phyloP scores from a whole-genome alignment of 2,113 vertebrate species.

The Gymnogyps californianus region DNA sequence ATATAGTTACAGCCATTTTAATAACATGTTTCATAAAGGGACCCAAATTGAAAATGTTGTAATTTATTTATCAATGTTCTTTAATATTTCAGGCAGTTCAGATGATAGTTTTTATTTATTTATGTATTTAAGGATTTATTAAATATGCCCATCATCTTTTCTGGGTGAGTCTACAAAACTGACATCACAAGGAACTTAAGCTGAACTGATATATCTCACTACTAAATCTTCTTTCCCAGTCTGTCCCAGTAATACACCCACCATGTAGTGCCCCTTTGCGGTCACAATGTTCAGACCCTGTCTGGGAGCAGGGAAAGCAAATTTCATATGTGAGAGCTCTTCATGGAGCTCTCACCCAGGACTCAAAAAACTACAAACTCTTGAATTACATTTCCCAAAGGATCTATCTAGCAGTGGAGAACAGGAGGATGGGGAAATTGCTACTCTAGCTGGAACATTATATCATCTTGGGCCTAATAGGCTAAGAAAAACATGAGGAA shows the following conservation, averaged over 20 bases:
- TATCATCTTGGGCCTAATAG: background rate
- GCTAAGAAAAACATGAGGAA: background rate
- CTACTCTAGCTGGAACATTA: background rate
- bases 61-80: slow-evolving; percentile 22
- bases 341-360: background rate
- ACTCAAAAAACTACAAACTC: background rate
- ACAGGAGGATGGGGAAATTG: background rate
- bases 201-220: background rate
- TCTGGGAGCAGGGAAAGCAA: background rate
- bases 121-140: slow-evolving; percentile 22
- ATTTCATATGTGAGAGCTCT: background rate
- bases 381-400: background rate
- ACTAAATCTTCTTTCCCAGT: background rate
- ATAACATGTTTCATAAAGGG: background rate
- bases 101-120: slow-evolving; percentile 7
- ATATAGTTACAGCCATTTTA: background rate
- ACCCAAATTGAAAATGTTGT: background rate
- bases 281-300: fast-evolving
- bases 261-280: background rate
- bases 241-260: background rate
- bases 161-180: background rate
- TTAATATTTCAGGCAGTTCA: slow-evolving; percentile 43
- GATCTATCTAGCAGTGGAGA: background rate
- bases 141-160: background rate
- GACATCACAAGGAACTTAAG: background rate